Evolutionary conservation across 2,797 vertebrate species (phyloP), one percentile per base, ranked within the genome.

Genomic region (Leptatherina wallacei): DNA sequence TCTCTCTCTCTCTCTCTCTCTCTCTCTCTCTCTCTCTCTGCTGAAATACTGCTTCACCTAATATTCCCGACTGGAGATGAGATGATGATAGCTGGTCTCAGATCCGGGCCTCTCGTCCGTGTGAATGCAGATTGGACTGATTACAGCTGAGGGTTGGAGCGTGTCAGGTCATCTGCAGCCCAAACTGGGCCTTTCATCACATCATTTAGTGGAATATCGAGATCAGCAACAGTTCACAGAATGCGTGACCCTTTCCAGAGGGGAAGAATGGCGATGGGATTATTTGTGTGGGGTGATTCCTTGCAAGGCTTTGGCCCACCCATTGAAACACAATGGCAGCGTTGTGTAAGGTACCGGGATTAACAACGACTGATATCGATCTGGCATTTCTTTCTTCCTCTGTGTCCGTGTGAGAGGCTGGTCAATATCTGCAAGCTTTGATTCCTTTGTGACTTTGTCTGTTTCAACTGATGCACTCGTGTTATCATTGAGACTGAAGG

Each of bases 321-420:
- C 75, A 65, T 75, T 11, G 30, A 62, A 90, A 80, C 86, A 88
- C 86, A 87, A 84, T 83, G 85, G 74, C 2, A 32, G 66, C 62
- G 86, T 78, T 86, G 80, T 82, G 81, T 84, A 78, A 61, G 83
- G 83, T 88, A 88, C 72, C 72, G 36, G 84, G 86, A 92, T 90
- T 89, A 88, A 81, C 76, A 70, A 78, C 71, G 79, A 74, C 86
- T 64, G 76, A 79, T 90, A 91, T 93, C 80, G 90, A 93, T 87
- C 85, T 38, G 2, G 42, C 18, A 24, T 60, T 78, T 75, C 79
- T 86, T 83, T 77, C 87, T 87, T 88, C 75, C 73, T 85, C 82
- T 67, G 24, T 77, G 81, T 73, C 79, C 67, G 78, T 83, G 80
- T 80, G 82, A 85, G 79, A 82, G 79, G 49, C 65, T 68, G 60